phyloP scores from a whole-genome alignment of 2,113 vertebrate species.

The Empidonax alnorum region DNA sequence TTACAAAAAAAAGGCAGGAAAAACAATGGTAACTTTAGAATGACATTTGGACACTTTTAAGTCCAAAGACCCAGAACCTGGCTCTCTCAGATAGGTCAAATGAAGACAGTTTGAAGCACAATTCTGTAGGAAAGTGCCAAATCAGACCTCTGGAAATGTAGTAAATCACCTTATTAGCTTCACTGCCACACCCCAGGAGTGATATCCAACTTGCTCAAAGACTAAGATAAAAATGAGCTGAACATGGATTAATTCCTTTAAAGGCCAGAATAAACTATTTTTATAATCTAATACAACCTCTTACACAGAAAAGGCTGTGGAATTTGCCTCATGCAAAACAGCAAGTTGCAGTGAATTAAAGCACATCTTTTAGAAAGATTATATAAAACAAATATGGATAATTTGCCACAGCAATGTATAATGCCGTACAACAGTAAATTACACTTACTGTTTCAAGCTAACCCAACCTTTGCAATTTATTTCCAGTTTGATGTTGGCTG shows the following conservation, averaged over 20 bases:
- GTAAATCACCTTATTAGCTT: not conserved
- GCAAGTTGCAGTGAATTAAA: not conserved
- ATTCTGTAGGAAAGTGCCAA: not conserved
- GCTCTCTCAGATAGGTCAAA: not conserved
- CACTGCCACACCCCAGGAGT: not conserved
- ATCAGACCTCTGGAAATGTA: not conserved
- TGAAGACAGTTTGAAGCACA: not conserved
- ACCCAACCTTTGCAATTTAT: not conserved
- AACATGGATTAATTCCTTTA: not conserved
- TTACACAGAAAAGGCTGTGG: not conserved
- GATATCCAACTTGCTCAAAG: not conserved
- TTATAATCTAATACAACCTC: not conserved
- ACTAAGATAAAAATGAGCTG: conserved; percentile 21
- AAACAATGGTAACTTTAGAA: not conserved
- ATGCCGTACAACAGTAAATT: not conserved
- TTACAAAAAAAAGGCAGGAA: not conserved
- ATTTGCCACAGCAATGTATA: not conserved
- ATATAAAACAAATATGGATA: not conserved
- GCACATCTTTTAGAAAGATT: not conserved
- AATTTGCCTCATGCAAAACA: not conserved
- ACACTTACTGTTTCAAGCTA: not conserved
- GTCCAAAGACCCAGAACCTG: not conserved
- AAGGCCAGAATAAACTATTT: conserved; percentile 11
- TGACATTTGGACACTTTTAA: not conserved
- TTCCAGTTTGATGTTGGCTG: not conserved